Conservation (phyloP, 2,797 vertebrate genomes). For the Emys orbicularis region DNA sequence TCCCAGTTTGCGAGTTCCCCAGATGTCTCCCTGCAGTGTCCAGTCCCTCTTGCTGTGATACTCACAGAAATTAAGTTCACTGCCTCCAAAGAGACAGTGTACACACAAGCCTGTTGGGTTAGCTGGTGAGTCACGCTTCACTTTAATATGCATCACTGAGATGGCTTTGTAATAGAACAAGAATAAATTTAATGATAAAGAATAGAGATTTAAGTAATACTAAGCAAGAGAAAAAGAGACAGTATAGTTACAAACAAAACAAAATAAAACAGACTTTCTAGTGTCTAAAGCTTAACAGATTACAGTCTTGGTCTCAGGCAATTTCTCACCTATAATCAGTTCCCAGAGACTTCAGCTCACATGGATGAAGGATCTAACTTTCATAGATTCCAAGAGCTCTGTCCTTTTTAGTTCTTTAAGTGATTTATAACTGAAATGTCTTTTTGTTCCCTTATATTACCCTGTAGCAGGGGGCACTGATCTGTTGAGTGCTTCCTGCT, state of each 20-base stretch:
- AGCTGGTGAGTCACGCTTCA: not conserved
- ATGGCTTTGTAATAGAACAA: not conserved
- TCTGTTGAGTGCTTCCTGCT: not conserved
- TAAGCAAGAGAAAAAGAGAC: not conserved
- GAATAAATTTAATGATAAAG: not conserved
- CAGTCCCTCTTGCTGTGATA: not conserved
- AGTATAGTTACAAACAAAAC: not conserved
- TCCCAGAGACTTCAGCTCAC: not conserved
- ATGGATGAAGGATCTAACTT: not conserved
- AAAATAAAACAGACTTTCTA: not conserved
- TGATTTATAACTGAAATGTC: not conserved
- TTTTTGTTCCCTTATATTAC: not conserved
- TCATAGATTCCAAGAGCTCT: not conserved
- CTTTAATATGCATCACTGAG: not conserved
- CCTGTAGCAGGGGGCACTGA: not conserved
- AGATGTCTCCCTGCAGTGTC: not conserved
- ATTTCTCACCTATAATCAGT: not conserved
- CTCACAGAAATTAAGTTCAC: not conserved
- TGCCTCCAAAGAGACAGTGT: not conserved
- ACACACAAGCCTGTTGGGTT: not conserved
- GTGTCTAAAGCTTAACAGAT: not conserved
- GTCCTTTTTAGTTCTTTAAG: not conserved
- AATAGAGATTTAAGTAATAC: not conserved
- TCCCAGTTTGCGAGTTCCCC: not conserved
- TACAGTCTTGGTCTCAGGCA: not conserved